Conservation (phyloP, 92 coral and sea anemone species). For the Blastomussa wellsi region DNA sequence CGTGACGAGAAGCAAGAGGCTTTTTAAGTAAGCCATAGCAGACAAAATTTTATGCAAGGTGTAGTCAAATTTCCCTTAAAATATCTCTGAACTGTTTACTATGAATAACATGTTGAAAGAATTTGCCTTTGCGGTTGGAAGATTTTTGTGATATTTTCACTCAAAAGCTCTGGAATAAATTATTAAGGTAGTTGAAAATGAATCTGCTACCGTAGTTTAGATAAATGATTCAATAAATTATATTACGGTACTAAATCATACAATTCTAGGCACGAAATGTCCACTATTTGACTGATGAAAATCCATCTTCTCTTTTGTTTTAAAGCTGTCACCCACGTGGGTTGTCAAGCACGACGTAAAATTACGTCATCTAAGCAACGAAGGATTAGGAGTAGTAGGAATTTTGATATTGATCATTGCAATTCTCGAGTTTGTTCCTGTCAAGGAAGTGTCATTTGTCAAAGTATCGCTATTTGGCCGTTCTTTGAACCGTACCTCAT, state of each 20-base stretch:
- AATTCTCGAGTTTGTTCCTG: conserved; percentile 33
- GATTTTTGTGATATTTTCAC: neutral
- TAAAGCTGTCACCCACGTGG: conserved; percentile 83
- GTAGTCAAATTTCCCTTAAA: neutral
- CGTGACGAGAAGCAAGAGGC: neutral
- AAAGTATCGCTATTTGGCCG: conserved; percentile 5
- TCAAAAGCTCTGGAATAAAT: neutral
- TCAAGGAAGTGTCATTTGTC: conserved; percentile 7
- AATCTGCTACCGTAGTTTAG: neutral
- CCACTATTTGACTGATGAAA: conserved; percentile 26
- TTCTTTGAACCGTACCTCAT: conserved; percentile 3
- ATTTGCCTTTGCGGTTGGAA: neutral
- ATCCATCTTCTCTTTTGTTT: conserved; percentile 54
- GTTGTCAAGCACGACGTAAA: conserved; percentile 58
- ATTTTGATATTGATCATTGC: conserved; percentile 74
- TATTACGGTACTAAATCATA: neutral
- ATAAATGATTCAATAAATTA: too few species aligned
- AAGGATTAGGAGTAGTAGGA: conserved; percentile 59
- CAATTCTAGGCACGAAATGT: neutral
- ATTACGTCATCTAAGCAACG: conserved; percentile 88
- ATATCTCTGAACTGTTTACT: neutral
- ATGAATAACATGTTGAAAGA: conserved; percentile 20
- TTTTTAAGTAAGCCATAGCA: neutral
- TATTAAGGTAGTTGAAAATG: neutral
- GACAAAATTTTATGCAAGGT: neutral